Conservation (phyloP, 2,888 invertebrate species). For the Eilema griseolum region DNA sequence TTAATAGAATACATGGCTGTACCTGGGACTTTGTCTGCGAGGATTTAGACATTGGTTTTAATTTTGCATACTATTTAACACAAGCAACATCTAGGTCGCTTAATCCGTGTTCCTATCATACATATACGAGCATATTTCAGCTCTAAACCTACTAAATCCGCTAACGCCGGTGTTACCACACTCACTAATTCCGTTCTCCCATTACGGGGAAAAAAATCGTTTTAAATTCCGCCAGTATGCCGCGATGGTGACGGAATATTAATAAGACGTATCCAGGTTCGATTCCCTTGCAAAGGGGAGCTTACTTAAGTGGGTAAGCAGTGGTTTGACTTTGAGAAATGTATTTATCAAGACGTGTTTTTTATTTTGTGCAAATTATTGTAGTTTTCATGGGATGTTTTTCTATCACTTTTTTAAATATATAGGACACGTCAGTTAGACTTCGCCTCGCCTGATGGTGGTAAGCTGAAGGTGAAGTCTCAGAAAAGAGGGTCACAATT, state of each 20-base stretch:
- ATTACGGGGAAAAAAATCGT: slow-evolving; percentile 36
- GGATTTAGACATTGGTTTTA: too few relatives aligned
- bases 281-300: not conserved
- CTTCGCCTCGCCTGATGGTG: too few relatives aligned
- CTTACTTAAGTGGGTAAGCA: slow-evolving; percentile 16
- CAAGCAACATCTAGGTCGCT: not conserved
- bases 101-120: not conserved
- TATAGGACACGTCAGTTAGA: too few relatives aligned
- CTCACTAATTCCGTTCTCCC: slow-evolving; percentile 32
- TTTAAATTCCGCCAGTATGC: slow-evolving; percentile 43
- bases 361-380: not conserved
- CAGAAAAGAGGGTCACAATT: too few relatives aligned
- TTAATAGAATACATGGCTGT: too few relatives aligned
- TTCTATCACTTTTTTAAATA: too few relatives aligned
- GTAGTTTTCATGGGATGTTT: not conserved
- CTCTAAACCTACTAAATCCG: not conserved
- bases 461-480: too few relatives aligned
- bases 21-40: too few relatives aligned
- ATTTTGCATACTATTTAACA: not conserved
- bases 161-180: not conserved
- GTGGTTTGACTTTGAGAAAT: slow-evolving; percentile 1
- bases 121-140: not conserved
- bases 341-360: not conserved
- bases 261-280: slow-evolving; percentile 36
- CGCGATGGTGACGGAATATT: slow-evolving; percentile 42